Conservation (phyloP, 2,888 invertebrate genomes). For the Orchesella flavescens region DNA sequence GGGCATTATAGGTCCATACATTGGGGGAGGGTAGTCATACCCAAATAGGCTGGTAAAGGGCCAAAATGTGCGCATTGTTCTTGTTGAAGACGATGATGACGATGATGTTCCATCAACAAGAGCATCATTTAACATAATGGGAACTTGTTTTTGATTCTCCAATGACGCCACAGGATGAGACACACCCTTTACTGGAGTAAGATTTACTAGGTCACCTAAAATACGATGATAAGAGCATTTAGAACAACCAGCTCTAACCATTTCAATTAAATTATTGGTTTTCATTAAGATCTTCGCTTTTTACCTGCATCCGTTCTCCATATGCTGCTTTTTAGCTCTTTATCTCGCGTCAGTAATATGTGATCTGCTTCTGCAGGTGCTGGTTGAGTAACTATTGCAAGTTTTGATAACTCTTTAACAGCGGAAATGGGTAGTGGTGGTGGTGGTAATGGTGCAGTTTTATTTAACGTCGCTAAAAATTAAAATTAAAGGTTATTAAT, state of each 20-base stretch:
- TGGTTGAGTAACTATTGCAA: neutral
- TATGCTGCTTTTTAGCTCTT: neutral
- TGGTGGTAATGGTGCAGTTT: too few relatives aligned
- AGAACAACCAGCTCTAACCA: neutral
- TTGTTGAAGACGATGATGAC: neutral
- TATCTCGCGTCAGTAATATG: constrained; percentile 1
- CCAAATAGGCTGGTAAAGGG: constrained; percentile 38
- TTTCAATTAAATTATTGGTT: too few relatives aligned
- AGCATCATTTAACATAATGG: neutral
- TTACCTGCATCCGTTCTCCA: constrained; percentile 19
- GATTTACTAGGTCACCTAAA: constrained; percentile 14
- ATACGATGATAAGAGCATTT: neutral
- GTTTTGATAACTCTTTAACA: too few relatives aligned
- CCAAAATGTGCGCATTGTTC: constrained; percentile 37
- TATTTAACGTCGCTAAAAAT: too few relatives aligned
- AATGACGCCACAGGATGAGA: neutral
- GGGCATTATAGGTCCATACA: constrained; percentile 1
- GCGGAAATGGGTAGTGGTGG: too few relatives aligned
- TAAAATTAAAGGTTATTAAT: too few relatives aligned
- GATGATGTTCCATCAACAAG: too few relatives aligned
- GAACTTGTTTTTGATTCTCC: neutral
- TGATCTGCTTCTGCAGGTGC: too few relatives aligned
- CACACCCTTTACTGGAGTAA: neutral
- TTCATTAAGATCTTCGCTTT: too few relatives aligned
- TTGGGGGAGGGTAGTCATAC: constrained; percentile 26